A percentile compares a stretch with the other conserved stretches of the same genome.
These are phyloP conservation scores for Amblyopsis hoosieri DNA, from an alignment of 2,797 vertebrate species.

Conservation along the genomic window DNA sequence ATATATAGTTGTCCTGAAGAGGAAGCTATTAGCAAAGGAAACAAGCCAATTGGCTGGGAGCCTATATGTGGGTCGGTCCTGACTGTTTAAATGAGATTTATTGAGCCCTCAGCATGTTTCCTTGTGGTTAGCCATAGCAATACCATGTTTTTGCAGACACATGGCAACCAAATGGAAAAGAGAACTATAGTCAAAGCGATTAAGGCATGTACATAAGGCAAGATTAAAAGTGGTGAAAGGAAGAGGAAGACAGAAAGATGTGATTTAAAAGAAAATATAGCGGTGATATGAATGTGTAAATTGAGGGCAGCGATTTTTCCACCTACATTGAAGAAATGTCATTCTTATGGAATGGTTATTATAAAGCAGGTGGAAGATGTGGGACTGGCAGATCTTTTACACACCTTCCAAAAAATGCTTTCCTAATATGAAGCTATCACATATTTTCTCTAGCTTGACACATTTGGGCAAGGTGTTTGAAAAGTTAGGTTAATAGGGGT, in stretches of 20 bases:
- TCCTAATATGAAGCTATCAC: not conserved
- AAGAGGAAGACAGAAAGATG: slow-evolving; percentile 24
- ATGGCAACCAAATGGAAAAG: slow-evolving; percentile 2
- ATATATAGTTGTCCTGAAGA: slow-evolving; percentile 34
- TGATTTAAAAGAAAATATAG: slow-evolving; percentile 26
- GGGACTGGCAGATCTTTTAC: slow-evolving; percentile 4
- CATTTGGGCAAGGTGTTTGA: slow-evolving; percentile 13
- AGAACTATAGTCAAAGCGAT: slow-evolving; percentile 3
- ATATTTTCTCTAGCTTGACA: not conserved
- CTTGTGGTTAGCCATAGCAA: slow-evolving; percentile 42
- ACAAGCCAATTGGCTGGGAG: slow-evolving; percentile 59
- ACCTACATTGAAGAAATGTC: slow-evolving; percentile 43
- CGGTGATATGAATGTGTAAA: slow-evolving; percentile 47
- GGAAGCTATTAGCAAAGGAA: slow-evolving; percentile 72
- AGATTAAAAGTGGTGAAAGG: slow-evolving; percentile 9
- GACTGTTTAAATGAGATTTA: slow-evolving; percentile 53
- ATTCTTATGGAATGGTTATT: slow-evolving; percentile 45
- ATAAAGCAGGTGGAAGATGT: slow-evolving; percentile 23
- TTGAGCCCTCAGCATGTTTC: slow-evolving; percentile 46
- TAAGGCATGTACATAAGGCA: not conserved
- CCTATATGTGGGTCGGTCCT: slow-evolving; percentile 33
- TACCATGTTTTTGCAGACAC: slow-evolving; percentile 29
- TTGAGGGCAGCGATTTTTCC: slow-evolving; percentile 66
- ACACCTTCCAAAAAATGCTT: slow-evolving; percentile 18
- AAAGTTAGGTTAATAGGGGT: slow-evolving; percentile 12